Evolutionary conservation across 2,113 vertebrate species (phyloP).

Genomic region (Vulpes ferrilata): DNA sequence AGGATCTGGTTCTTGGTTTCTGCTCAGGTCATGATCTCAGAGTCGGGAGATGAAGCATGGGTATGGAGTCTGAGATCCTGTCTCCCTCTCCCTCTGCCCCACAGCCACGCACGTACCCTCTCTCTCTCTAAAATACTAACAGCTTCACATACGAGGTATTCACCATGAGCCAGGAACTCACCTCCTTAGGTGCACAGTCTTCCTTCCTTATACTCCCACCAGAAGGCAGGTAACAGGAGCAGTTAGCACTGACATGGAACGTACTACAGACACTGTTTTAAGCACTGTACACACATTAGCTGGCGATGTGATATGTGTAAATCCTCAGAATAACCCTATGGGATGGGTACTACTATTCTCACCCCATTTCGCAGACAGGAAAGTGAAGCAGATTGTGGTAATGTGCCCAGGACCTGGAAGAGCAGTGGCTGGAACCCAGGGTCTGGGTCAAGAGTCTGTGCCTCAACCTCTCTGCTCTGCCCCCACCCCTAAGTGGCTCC

Average conservation of each 20-base stretch:
- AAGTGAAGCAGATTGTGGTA: background rate
- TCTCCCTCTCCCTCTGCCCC: too few species aligned
- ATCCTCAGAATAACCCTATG: background rate
- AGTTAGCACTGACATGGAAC: background rate
- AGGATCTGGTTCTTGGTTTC: background rate
- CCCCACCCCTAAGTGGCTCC: accelerated
- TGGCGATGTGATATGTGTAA: background rate
- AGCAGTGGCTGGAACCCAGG: background rate
- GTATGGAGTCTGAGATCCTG: too few species aligned
- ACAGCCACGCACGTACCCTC: too few species aligned
- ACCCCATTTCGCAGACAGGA: background rate
- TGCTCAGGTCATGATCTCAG: background rate
- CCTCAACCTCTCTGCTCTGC: background rate
- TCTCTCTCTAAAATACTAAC: background rate
- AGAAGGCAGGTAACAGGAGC: background rate
- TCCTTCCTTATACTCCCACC: background rate
- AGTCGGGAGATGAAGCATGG: too few species aligned
- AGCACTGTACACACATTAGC: background rate
- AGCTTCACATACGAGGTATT: background rate
- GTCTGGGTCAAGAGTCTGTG: background rate
- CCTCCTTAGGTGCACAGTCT: background rate
- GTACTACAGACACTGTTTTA: background rate
- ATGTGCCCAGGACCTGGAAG: background rate
- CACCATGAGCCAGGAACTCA: background rate
- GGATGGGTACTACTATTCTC: background rate